Evolutionary conservation across 2,797 vertebrate genomes (phyloP).

Genomic region (Malacoraja senta): DNA sequence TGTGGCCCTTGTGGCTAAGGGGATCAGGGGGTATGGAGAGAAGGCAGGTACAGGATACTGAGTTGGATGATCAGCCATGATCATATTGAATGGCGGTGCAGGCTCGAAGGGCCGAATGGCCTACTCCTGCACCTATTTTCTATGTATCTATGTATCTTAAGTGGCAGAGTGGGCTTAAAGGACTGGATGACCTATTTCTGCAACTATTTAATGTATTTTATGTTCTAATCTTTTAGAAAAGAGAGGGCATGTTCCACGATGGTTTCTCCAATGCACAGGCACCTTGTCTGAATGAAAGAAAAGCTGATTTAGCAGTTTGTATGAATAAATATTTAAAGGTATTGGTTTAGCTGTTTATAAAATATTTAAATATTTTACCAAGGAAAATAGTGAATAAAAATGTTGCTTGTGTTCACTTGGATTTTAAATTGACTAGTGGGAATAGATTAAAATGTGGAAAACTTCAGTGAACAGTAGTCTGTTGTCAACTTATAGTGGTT

Average conservation of each 20-base stretch:
- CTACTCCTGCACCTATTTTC: no score
- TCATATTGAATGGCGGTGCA: no score
- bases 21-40: no score
- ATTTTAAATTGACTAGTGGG: not conserved
- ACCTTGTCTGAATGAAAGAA: not conserved
- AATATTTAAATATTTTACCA: conserved; percentile 50
- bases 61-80: no score
- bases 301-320: conserved; percentile 40
- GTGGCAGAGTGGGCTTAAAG: no score
- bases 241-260: not conserved
- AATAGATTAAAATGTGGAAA: not conserved
- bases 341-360: conserved; percentile 55
- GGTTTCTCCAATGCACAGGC: not conserved
- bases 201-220: no score
- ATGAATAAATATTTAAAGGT: conserved; percentile 49
- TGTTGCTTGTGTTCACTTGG: conserved; percentile 11
- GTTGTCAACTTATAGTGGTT: not conserved
- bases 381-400: conserved; percentile 41
- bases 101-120: no score
- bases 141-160: no score
- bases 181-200: no score
- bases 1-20: no score
- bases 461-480: not conserved
- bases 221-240: not conserved
- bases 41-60: no score